Percentiles rank a stretch among this genome's conserved stretches.
phyloP scores from a whole-genome alignment of 2,797 vertebrate genomes.

The Ciconia nigra region DNA sequence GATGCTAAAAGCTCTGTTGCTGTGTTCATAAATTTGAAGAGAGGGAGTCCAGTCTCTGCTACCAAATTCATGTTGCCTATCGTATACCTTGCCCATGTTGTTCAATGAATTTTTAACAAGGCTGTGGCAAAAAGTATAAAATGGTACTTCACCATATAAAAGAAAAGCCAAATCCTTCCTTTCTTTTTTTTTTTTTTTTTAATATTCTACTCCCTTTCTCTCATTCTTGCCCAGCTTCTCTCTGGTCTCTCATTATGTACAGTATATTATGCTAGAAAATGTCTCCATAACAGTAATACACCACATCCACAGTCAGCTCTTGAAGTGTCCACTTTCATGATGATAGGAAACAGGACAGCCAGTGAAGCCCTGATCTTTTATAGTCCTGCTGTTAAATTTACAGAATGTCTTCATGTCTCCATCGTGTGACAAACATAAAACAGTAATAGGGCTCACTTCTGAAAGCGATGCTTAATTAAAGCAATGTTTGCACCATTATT shows the following conservation, averaged over 20 bases:
- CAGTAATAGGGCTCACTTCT: slow-evolving; percentile 5
- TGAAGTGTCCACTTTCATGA: slow-evolving; percentile 1
- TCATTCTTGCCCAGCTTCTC: neutral
- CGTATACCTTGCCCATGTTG: neutral
- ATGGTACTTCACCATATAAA: neutral
- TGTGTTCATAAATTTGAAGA: neutral
- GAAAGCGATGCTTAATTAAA: slow-evolving; percentile 57
- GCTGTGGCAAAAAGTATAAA: neutral
- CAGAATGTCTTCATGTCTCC: slow-evolving; percentile 10
- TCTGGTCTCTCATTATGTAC: neutral
- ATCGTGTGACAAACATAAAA: slow-evolving; percentile 44
- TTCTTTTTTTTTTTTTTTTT: neutral
- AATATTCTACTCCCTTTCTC: neutral
- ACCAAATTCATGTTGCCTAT: neutral
- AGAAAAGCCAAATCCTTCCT: neutral
- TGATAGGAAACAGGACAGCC: slow-evolving; percentile 37
- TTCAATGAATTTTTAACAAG: neutral
- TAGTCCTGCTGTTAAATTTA: slow-evolving; percentile 17
- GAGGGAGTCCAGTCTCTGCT: neutral
- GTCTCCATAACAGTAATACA: neutral
- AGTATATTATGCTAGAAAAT: neutral
- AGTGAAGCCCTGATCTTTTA: slow-evolving; percentile 4
- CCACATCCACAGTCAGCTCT: neutral
- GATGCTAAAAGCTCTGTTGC: neutral
- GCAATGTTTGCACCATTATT: slow-evolving; percentile 27